Conservation (phyloP, 2,797 vertebrate genomes). For the Sebastiscus albofasciatus region DNA sequence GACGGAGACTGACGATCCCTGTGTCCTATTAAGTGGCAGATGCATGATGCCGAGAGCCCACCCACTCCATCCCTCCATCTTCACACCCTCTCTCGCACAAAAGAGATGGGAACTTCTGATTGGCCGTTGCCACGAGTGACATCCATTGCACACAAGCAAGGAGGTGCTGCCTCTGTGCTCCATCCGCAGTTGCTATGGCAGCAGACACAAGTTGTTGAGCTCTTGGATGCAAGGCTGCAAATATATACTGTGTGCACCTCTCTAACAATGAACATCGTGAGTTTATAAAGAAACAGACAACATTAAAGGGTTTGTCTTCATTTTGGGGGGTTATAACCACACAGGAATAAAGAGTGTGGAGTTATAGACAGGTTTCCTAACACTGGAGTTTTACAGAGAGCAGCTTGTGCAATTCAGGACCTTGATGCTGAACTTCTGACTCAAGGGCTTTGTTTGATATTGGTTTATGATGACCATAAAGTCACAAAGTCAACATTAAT, state of each 20-base stretch:
- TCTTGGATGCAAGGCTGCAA: conserved; percentile 74
- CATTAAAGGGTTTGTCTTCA: neutral
- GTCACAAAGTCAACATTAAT: neutral
- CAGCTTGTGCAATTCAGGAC: neutral
- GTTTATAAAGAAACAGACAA: neutral
- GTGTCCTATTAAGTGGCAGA: conserved; percentile 74
- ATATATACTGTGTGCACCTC: conserved; percentile 46
- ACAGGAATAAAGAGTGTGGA: neutral
- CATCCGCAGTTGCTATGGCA: conserved; percentile 88
- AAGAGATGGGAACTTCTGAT: conserved; percentile 85
- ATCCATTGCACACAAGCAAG: conserved; percentile 81
- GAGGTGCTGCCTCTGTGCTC: conserved; percentile 77
- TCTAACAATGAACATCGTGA: conserved; percentile 24
- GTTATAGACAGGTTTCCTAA: neutral
- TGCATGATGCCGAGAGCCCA: conserved; percentile 64
- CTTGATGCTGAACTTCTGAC: conserved; percentile 7
- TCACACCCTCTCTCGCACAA: conserved; percentile 69
- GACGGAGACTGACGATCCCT: conserved; percentile 72
- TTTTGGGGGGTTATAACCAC: neutral
- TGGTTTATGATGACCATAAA: neutral
- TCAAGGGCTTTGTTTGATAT: neutral
- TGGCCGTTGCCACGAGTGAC: conserved; percentile 87
- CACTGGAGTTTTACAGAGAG: neutral
- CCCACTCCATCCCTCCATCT: conserved; percentile 81
- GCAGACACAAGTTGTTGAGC: conserved; percentile 83